These are phyloP conservation scores for Entomobrya multifasciata DNA, from an alignment of 2,888 invertebrate genomes.

Conservation along the genomic window DNA sequence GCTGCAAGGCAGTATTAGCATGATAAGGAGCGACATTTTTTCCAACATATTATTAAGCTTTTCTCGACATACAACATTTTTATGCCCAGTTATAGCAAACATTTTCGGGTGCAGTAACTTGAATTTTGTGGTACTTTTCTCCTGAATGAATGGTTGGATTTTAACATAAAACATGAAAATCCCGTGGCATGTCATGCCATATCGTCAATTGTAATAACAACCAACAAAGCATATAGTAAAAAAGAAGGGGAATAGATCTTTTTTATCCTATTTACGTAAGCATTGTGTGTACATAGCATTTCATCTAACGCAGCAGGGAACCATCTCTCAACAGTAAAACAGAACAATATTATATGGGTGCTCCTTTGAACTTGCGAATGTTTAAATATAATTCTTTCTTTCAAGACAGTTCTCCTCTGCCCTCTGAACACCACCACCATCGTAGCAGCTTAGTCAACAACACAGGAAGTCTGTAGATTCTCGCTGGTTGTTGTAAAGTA, in stretches of 20 bases:
- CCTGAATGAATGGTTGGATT: constrained; percentile 60
- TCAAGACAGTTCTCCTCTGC: constrained; percentile 52
- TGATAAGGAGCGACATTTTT: constrained; percentile 54
- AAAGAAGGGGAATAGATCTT: constrained; percentile 14
- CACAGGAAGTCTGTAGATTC: constrained; percentile 59
- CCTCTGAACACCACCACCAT: not conserved
- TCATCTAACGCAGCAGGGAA: constrained; percentile 67
- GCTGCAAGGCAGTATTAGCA: constrained; percentile 20
- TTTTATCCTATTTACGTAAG: not conserved
- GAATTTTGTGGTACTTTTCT: constrained; percentile 63
- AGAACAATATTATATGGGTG: constrained; percentile 69
- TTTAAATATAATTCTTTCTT: constrained; percentile 72
- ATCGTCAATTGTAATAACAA: not conserved
- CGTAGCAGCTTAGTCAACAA: not conserved
- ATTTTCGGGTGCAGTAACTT: constrained; percentile 67
- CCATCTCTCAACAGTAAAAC: constrained; percentile 71
- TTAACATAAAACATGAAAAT: constrained; percentile 68
- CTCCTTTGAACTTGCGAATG: constrained; percentile 73
- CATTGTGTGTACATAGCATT: constrained; percentile 53
- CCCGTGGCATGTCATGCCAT: constrained; percentile 48
- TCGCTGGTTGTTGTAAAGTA: not conserved
- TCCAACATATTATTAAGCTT: constrained; percentile 47
- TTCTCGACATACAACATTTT: constrained; percentile 9
- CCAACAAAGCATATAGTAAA: not conserved
- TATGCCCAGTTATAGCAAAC: constrained; percentile 45